Evolutionary conservation across 2,797 vertebrate genomes (phyloP), one percentile per base, ranked within the genome.

Genomic region (Sebastes variabilis): DNA sequence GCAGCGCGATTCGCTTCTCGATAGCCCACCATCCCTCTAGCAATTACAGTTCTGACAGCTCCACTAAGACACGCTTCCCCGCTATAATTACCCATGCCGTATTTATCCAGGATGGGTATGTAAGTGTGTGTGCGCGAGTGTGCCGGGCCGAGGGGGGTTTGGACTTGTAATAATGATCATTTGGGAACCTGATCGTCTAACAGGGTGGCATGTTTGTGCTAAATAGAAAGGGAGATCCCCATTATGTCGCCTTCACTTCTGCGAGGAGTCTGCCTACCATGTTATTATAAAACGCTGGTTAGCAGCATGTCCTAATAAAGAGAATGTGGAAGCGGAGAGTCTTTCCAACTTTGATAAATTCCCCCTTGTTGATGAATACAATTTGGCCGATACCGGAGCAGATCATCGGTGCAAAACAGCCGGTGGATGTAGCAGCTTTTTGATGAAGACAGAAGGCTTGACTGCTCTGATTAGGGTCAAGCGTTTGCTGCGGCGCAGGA

Each of bases 11-110:
- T 90, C 84, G 81, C 93, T 82, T 94, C 93, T 92, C 83, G 92
- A 95, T 95, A 94, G 94, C 91, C 92, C 91, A 89, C 94, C 91
- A 91, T 94, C 94, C 95, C 94, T 95, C 90, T 88, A 91, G 95
- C 95, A 95, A 95, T 96, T 95, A 95, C 91, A 92, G 92, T 91
- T 93, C 91, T 95, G 95, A 96, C 95, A 95, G 94, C 91, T 92
- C 86, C 90, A 93, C 93, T 93, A 95, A 95, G 94, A 94, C 92
- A 87, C 73, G 87, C 83, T 92, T 91, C 88, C 88, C 82, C 56
- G 85, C 93, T 94, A 95, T 96, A 96, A 96, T 96, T 96, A 96
- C 93, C 87, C 89, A 79, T 85, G 89, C 91, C 85, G 91, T 95
- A 94, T 96, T 95, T 95, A 95, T 95, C 90, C 87, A 90, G 87